Conservation (phyloP, 2,797 vertebrate genomes). For the Dermochelys coriacea region DNA sequence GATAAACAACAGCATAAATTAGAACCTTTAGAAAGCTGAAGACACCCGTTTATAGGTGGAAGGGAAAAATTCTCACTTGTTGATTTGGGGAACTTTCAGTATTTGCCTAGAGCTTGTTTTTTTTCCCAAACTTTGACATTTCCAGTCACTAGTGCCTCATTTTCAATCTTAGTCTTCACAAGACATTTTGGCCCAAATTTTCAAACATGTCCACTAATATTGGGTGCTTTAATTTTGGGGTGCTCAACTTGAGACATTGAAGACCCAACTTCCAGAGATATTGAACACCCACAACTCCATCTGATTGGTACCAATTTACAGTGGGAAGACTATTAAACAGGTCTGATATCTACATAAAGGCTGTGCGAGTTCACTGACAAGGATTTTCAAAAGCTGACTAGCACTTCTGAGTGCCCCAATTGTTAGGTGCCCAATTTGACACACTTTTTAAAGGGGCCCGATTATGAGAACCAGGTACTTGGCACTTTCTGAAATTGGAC, state of each 20-base stretch:
- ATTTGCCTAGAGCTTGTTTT: neutral
- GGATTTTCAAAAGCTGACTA: neutral
- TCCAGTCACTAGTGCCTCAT: neutral
- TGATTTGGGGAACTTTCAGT: neutral
- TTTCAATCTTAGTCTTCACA: neutral
- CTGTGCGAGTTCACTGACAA: rapidly evolving
- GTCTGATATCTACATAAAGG: neutral
- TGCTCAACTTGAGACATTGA: neutral
- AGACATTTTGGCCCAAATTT: neutral
- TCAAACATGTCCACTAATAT: neutral
- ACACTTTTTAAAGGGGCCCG: neutral
- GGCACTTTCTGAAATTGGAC: neutral
- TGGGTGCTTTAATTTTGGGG: rapidly evolving
- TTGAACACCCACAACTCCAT: neutral
- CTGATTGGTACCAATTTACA: neutral
- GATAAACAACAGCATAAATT: neutral
- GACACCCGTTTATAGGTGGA: neutral
- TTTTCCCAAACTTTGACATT: neutral
- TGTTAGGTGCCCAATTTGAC: neutral
- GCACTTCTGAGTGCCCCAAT: neutral
- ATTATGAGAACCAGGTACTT: neutral
- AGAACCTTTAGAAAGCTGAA: neutral
- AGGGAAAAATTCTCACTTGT: neutral
- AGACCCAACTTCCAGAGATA: neutral
- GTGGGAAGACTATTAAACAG: neutral